Percentiles rank a stretch among this genome's conserved stretches.
phyloP scores from a whole-genome alignment of 2,113 vertebrate genomes.

The Naja naja region DNA sequence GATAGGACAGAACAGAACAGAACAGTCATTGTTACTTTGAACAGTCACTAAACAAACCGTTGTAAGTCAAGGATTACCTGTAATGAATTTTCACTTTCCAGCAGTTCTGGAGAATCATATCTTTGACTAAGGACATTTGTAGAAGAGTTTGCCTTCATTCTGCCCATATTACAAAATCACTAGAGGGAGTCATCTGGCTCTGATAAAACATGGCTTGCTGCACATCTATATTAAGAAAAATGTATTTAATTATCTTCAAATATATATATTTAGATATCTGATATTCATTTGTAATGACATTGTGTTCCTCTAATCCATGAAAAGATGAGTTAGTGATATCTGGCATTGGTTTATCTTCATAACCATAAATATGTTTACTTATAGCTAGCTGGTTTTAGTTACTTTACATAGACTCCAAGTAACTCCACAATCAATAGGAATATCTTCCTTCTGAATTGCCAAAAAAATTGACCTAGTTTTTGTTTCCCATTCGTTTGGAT shows the following conservation, averaged over 20 bases:
- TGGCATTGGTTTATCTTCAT: background rate
- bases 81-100: background rate
- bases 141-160: background rate
- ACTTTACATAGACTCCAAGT: background rate
- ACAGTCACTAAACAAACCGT: no score
- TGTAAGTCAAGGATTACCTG: no score
- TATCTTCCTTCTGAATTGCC: background rate
- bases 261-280: background rate
- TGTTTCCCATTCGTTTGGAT: background rate
- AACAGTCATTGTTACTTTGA: no score
- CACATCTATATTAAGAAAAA: background rate
- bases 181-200: slow-evolving; percentile 66
- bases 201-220: background rate
- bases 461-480: background rate
- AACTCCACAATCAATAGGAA: background rate
- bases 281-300: background rate
- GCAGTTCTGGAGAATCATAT: background rate
- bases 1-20: no score
- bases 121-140: background rate
- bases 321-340: background rate
- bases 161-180: slow-evolving; percentile 46
- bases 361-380: background rate
- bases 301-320: background rate
- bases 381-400: background rate
- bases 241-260: background rate